These are phyloP conservation scores for Centropus bengalensis DNA, from an alignment of 2,113 vertebrate species.

Conservation along the genomic window DNA sequence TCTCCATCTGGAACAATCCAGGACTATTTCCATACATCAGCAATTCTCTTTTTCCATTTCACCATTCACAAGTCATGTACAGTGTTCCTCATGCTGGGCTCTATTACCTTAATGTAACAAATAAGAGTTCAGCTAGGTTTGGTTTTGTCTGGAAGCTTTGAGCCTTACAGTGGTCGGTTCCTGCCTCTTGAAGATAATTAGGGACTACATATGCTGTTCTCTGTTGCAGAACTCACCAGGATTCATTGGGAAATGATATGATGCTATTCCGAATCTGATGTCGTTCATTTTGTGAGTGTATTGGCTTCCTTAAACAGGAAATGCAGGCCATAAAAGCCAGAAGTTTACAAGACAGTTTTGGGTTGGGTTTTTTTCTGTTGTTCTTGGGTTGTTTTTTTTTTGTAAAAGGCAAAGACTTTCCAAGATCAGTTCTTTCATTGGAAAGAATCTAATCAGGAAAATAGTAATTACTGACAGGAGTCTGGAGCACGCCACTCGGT, in stretches of 20 bases:
- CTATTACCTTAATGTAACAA: not conserved
- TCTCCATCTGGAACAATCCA: not conserved
- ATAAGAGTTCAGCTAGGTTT: not conserved
- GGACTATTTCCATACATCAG: not conserved
- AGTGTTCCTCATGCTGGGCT: not conserved
- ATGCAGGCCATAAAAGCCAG: slow-evolving; percentile 2
- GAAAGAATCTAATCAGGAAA: not conserved
- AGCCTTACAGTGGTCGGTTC: not conserved
- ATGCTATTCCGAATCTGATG: not conserved
- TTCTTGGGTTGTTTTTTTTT: not conserved
- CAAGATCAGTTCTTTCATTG: not conserved
- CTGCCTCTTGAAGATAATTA: not conserved
- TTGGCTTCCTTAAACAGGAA: slow-evolving; percentile 11
- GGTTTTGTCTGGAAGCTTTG: not conserved
- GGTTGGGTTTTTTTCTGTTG: too few species aligned
- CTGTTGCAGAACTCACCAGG: not conserved
- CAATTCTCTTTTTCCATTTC: not conserved
- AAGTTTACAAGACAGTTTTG: not conserved
- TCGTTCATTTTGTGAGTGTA: not conserved
- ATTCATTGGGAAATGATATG: not conserved
- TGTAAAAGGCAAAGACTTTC: not conserved
- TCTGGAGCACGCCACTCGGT: not conserved
- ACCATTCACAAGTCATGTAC: not conserved
- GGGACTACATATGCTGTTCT: not conserved
- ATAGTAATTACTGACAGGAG: not conserved